phyloP scores from a whole-genome alignment of 2,113 vertebrate genomes.

The Callopanchax toddi region DNA sequence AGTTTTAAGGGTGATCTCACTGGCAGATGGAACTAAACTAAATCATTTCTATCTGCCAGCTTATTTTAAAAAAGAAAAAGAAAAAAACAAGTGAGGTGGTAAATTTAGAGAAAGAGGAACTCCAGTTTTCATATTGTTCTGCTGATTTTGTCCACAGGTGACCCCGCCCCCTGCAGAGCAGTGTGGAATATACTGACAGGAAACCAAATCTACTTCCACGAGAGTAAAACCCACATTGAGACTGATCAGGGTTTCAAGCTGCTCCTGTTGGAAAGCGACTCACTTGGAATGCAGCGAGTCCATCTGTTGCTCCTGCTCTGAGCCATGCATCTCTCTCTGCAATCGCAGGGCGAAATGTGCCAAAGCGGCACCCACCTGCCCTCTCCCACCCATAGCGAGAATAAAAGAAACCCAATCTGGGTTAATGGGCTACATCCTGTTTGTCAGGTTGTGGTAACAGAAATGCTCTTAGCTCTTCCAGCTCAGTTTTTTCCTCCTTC shows the following conservation, averaged over 20 bases:
- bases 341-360: conserved; percentile 14
- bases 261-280: conserved; percentile 46
- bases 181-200: background rate
- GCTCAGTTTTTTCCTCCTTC: conserved; percentile 52
- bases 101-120: background rate
- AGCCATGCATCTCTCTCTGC: conserved; percentile 16
- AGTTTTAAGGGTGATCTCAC: background rate
- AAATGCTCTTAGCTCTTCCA: conserved; percentile 29
- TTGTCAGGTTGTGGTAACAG: conserved; percentile 19
- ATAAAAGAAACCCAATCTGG: conserved; percentile 28
- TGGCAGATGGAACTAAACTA: background rate
- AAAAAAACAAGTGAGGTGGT: background rate
- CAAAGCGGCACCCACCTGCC: conserved; percentile 20
- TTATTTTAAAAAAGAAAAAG: conserved; percentile 16
- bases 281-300: conserved; percentile 38
- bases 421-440: conserved; percentile 22
- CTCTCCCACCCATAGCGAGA: conserved; percentile 16
- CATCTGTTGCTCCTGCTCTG: conserved; percentile 60
- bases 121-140: background rate
- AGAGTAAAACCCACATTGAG: conserved; percentile 36
- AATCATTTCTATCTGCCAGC: conserved; percentile 2
- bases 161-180: conserved; percentile 9
- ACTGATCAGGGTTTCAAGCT: conserved; percentile 53
- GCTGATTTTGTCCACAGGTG: conserved; percentile 13
- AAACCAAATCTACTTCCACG: conserved; percentile 20